Evolutionary conservation across 2,888 invertebrate species (phyloP), one percentile per base, ranked within the genome.

Genomic region (Clepsis dumicolana): DNA sequence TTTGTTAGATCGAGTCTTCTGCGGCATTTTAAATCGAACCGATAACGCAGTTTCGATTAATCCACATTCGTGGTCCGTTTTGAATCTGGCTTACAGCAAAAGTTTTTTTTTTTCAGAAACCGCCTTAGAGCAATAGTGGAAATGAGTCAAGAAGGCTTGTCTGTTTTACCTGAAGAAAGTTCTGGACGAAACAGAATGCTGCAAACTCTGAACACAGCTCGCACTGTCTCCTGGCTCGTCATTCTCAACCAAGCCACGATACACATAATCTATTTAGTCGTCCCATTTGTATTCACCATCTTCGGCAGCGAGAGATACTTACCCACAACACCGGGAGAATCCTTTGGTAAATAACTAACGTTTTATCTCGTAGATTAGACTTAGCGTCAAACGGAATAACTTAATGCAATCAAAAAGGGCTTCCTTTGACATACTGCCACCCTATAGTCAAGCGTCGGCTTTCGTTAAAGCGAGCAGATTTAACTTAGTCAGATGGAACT

Each of bases 291-390:
- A 24, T 76, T 87, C 56, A 85, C 83, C 4, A 48, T 85, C 2
- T 77, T 86, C 18, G 81, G 83, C 0, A 80, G 76, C 50, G 73
- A 80, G 32, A 71, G 85, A 70, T 87, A 86, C 65, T 71, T 88
- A 48, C 88, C 88, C 0, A 82, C 83, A 3, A 87, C 82, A 1
- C 88, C 88, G 63, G 87, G 87, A 32, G 84, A 83, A 50, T 73
- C 80, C 7, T 86, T 78, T 70, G 87, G 88, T 88, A 79, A 76
- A 72, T 53, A 52, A 38, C 38, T 44, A 18, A 29, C 18, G 8
- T 4, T 48, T 29, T 29, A 29, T 61, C 35, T 25, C 8, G 21
- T 53, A 27, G n/a, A 50, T 53, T 38, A 24, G 18, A n/a, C 14
- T 61, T 24, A 59, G 10, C 8, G 12, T 53, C 63, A 53, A 52